Evolutionary conservation across 2,888 invertebrate species (phyloP), one percentile per base, ranked within the genome.

Genomic region (Agriopis marginaria): DNA sequence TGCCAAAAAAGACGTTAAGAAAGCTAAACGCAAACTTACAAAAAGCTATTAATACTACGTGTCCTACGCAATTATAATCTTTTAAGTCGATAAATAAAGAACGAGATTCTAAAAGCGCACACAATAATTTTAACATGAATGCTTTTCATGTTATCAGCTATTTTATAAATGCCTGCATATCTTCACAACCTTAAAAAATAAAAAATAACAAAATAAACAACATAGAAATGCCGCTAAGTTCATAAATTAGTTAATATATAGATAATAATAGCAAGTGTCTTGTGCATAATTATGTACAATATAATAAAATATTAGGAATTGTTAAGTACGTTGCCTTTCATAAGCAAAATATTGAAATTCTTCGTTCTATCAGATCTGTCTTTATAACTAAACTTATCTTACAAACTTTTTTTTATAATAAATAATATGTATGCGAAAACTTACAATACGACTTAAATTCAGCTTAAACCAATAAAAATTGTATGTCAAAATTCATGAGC

Each of bases 241-340:
- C 70, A 68, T 63, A 68, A 50, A 50, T 58, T 47, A 63, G 40
- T n/a, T 55, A 66, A 14, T 73, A 69, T 72, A 40, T 11, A n/a
- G n/a, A n/a, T n/a, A 58, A 47, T 58, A 45, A 47, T 42, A 55
- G 40, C 11, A 53, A 32, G 42, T 42, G 7, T 42, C 40, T 42
- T 56, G 40, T 54, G 7, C 12, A 53, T 69, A 42, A 32, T 47
- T n/a, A 50, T 67, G n/a, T 62, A 67, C 61, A 66, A 23, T 42
- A 47, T 42, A 49, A 17, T 10, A 49, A 23, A 54, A 69, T 62
- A 71, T 63, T 68, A 71, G 32, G 32, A 32, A 32, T 61, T 73
- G 75, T 84, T 87, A 88, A 88, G 88, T 88, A 88, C 88, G 80
- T 84, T 79, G 88, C 88, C 88, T 76, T 78, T 78, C 77, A 75